Evolutionary conservation across 2,888 invertebrate species (phyloP), one percentile per base, ranked within the genome.

Genomic region (Leptinotarsa juncta): DNA sequence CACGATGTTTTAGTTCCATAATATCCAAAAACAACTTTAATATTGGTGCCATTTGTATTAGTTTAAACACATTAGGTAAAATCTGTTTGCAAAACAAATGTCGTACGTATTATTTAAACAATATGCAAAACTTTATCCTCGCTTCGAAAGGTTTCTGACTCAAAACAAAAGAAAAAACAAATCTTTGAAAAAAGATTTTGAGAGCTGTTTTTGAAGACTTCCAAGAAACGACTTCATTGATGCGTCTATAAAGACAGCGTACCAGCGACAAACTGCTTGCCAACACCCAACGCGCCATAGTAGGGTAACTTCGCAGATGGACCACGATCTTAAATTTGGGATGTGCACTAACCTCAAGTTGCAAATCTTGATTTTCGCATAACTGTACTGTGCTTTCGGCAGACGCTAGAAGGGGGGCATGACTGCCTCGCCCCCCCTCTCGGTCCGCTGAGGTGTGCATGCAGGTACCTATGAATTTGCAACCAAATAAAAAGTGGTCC

Each of bases 401-500:
- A 80, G 82, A 80, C 81, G 82, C 77, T 78, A 81, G 80, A 81
- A 81, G 81, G 84, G 84, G 84, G 85, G 84, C 82, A 82, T 81
- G 82, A 84, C 80, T 80, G 81, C 73, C 65, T 67, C 62, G 18
- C 85, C 83, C 82, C 82, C 82, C 83, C 81, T 85, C 81, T 84
- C 84, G 74, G 79, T 78, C 80, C 81, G 81, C 78, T 74, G 75
- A 80, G 79, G 81, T 81, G 81, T 79, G 76, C 81, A 82, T 85
- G 86, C 87, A 88, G 89, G 89, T 89, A 89, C 90, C 90, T 90
- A 90, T 90, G 90, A 90, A 90, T 90, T 90, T 89, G 90, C 90
- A 90, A 89, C 89, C 89, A 90, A 89, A 90, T 90, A 90, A 90
- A 90, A 90, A 90, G 90, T 89, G 90, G 90, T 90, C 90, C 90